Percentiles rank a stretch among this genome's conserved stretches.
These are phyloP conservation scores for Parnassius smintheus DNA, from an alignment of 2,888 invertebrate species.

Conservation along the genomic window DNA sequence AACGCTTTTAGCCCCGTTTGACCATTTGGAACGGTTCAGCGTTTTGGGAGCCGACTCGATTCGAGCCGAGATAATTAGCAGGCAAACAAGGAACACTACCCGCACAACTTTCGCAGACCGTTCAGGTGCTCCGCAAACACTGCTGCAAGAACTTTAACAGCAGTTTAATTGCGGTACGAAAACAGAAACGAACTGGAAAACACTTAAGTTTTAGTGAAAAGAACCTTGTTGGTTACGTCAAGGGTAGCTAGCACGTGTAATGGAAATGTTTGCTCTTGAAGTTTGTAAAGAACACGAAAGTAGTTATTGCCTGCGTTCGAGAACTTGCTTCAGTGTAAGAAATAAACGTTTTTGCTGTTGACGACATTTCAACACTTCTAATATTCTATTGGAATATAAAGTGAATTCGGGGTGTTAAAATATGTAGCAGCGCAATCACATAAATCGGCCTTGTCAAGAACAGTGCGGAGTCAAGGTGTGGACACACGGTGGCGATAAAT, in stretches of 20 bases:
- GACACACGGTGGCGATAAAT: slow-evolving; percentile 53
- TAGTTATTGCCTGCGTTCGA: slow-evolving; percentile 26
- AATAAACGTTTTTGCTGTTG: slow-evolving; percentile 36
- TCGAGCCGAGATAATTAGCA: slow-evolving; percentile 73
- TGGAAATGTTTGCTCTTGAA: slow-evolving; percentile 42
- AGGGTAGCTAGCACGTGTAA: slow-evolving; percentile 40
- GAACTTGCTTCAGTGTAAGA: slow-evolving; percentile 32
- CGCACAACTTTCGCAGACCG: slow-evolving; percentile 71
- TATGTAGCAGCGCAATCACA: slow-evolving; percentile 38
- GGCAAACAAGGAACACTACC: slow-evolving; percentile 72
- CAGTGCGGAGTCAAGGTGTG: slow-evolving; percentile 63
- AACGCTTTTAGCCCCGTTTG: slow-evolving; percentile 72
- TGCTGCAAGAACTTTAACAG: slow-evolving; percentile 79
- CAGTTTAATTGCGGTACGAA: slow-evolving; percentile 78
- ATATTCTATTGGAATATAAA: slow-evolving; percentile 29
- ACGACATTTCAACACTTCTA: slow-evolving; percentile 24
- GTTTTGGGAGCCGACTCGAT: slow-evolving; percentile 67
- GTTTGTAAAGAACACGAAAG: slow-evolving; percentile 57
- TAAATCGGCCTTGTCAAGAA: slow-evolving; percentile 61
- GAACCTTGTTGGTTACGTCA: slow-evolving; percentile 59
- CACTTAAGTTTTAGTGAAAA: slow-evolving; percentile 73
- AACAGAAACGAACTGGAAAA: slow-evolving; percentile 76
- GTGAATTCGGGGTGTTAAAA: no score
- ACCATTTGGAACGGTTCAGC: slow-evolving; percentile 69
- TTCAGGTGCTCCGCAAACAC: slow-evolving; percentile 78